phyloP scores from a whole-genome alignment of 92 coral and sea anemone species.

The Porites cylindrica region DNA sequence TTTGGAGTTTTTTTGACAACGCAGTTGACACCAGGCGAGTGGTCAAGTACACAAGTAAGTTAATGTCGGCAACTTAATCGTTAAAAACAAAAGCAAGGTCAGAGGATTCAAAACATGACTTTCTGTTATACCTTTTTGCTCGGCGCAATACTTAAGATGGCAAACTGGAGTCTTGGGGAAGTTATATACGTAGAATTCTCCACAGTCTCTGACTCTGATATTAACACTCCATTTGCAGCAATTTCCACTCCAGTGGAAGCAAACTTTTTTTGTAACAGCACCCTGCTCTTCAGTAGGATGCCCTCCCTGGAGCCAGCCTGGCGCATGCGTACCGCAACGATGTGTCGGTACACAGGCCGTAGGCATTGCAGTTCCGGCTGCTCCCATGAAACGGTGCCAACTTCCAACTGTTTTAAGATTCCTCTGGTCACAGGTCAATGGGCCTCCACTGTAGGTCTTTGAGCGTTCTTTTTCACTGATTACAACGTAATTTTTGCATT shows the following conservation, averaged over 20 bases:
- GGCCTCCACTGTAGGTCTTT: neutral
- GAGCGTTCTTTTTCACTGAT: conserved; percentile 31
- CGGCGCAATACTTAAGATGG: neutral
- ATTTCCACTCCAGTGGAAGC: neutral
- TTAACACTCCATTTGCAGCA: neutral
- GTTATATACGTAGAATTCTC: neutral
- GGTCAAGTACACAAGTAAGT: no score
- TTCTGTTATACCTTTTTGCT: neutral
- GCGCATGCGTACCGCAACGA: neutral
- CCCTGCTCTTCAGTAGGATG: neutral
- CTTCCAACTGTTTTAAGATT: neutral
- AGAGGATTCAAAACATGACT: neutral
- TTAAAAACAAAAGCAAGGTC: neutral
- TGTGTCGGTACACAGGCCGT: neutral
- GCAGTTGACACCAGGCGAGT: no score
- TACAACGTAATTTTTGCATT: conserved; percentile 36
- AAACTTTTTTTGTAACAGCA: neutral
- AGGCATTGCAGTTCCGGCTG: neutral
- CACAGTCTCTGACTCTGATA: neutral
- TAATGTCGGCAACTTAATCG: no score
- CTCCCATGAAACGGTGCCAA: conserved; percentile 2
- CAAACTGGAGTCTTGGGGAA: neutral
- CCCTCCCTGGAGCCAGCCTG: neutral
- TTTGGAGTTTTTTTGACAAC: no score
- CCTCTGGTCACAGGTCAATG: conserved; percentile 5